Conservation (phyloP, 2,888 invertebrate species). For the Phasia obesa region DNA sequence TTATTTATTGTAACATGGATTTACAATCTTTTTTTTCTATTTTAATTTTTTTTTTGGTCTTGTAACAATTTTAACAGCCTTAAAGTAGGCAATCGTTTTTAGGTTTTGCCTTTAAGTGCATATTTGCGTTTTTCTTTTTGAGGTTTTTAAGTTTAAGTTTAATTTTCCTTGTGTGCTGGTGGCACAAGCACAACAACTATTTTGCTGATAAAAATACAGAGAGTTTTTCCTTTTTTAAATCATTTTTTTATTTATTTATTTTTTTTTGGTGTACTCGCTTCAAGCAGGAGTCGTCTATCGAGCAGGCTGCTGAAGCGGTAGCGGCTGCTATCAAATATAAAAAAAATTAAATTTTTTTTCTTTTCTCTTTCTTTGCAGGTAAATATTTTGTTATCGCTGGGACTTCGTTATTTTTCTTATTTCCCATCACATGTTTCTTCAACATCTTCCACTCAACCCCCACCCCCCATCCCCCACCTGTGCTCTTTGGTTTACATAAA, state of each 20-base stretch:
- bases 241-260: too few relatives aligned
- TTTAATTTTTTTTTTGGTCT: conserved; percentile 42
- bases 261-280: too few relatives aligned
- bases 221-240: neutral
- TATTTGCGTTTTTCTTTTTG: conserved; percentile 34
- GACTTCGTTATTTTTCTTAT: conserved; percentile 13
- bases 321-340: too few relatives aligned
- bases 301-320: conserved; percentile 20
- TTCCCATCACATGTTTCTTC: neutral
- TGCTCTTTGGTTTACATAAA: conserved; percentile 41
- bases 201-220: neutral
- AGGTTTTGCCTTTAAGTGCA: conserved; percentile 38
- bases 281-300: too few relatives aligned
- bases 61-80: conserved; percentile 58
- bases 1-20: conserved; percentile 1
- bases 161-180: conserved; percentile 31
- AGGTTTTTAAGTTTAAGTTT: conserved; percentile 25
- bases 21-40: neutral
- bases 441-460: too few relatives aligned
- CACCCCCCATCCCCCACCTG: conserved; percentile 48
- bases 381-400: conserved; percentile 60
- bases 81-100: conserved; percentile 67
- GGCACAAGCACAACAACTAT: neutral
- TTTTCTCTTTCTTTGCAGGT: conserved; percentile 49
- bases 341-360: too few relatives aligned